These are phyloP conservation scores for Melinaea marsaeus DNA, from an alignment of 2,888 invertebrate genomes.

Conservation along the genomic window DNA sequence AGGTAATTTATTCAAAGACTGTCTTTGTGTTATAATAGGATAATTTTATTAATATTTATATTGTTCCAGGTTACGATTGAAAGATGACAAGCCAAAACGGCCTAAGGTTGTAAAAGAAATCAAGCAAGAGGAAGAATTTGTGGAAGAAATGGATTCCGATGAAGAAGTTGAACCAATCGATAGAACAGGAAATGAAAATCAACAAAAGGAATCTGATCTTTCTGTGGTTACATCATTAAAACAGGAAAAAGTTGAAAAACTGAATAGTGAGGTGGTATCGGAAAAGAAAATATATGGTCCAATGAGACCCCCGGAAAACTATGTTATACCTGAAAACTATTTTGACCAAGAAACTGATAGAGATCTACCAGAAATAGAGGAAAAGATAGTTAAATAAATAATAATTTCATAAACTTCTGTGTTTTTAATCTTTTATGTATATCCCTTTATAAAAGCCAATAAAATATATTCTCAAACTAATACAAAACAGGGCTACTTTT, in stretches of 20 bases:
- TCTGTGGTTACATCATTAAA: constrained; percentile 16
- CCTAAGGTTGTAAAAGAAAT: constrained; percentile 43
- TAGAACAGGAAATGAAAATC: constrained; percentile 12
- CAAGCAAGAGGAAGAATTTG: constrained; percentile 63
- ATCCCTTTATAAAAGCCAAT: neutral
- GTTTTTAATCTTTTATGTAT: too few relatives aligned
- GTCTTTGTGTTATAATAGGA: neutral
- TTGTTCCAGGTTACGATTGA: constrained; percentile 62
- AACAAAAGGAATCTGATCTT: neutral
- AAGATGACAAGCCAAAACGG: constrained; percentile 61
- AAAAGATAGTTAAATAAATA: constrained; percentile 43
- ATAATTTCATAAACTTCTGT: constrained; percentile 5
- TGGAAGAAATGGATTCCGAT: constrained; percentile 74
- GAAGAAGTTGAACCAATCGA: constrained; percentile 46
- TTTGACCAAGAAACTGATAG: constrained; percentile 65
- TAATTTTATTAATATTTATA: neutral
- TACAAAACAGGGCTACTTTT: neutral
- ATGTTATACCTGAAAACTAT: constrained; percentile 67
- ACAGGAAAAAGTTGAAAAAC: constrained; percentile 17
- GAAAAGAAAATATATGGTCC: constrained; percentile 62
- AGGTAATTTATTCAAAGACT: constrained; percentile 42
- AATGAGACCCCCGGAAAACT: constrained; percentile 70
- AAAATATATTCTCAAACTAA: neutral
- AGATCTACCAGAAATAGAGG: constrained; percentile 68
- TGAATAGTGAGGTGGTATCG: constrained; percentile 16